phyloP scores from a whole-genome alignment of 2,888 invertebrate species.

The Minunthozetes semirufus region DNA sequence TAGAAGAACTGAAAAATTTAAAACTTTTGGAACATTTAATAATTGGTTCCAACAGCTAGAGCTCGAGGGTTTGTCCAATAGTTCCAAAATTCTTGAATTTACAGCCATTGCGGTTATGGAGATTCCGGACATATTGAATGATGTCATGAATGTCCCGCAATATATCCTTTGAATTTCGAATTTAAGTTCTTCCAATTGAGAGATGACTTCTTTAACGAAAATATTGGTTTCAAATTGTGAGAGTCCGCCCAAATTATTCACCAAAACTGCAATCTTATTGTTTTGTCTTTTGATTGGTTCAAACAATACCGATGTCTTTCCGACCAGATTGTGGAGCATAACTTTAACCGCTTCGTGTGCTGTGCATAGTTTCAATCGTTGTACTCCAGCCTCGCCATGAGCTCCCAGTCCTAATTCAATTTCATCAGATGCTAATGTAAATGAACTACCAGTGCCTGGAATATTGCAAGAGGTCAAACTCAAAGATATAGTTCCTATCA shows the following conservation, averaged over 20 bases:
- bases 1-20: neutral
- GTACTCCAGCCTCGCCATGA: conserved; percentile 55
- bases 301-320: neutral
- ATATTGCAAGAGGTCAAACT: conserved; percentile 62
- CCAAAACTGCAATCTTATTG: conserved; percentile 57
- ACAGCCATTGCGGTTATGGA: conserved; percentile 60
- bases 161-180: conserved; percentile 54
- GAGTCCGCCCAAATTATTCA: conserved; percentile 72
- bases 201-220: conserved; percentile 59
- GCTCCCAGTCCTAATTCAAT: conserved; percentile 60
- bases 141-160: conserved; percentile 61
- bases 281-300: conserved; percentile 28
- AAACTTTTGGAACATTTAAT: neutral
- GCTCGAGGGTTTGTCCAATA: neutral
- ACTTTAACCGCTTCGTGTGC: conserved; percentile 49
- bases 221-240: conserved; percentile 69
- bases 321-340: conserved; percentile 50
- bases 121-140: conserved; percentile 69
- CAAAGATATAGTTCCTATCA: conserved; percentile 63
- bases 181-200: conserved; percentile 51
- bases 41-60: neutral
- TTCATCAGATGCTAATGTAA: conserved; percentile 58
- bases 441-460: conserved; percentile 60
- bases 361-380: conserved; percentile 50
- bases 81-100: conserved; percentile 38